Base-by-base conservation (phyloP, 2,888 invertebrate species). In the Plagiodera versicolora region DNA sequence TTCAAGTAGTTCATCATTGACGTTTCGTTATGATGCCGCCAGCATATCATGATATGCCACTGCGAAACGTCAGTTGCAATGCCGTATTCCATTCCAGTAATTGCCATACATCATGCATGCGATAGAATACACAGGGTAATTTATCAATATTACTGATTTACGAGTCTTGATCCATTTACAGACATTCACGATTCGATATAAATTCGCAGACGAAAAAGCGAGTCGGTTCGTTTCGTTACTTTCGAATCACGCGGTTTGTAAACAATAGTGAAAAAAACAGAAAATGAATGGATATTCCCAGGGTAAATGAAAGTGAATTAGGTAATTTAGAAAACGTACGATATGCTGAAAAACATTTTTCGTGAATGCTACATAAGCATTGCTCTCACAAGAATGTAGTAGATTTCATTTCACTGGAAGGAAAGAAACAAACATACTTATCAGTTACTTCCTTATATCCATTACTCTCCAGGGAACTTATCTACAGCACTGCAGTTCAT, bases 121-220 rank as follows among this genome's bases (percentile, higher is more conserved):
- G 11, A 39, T 14, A 39, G 14, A 39, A 39, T 39, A n/a, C 11
- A 39, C 39, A 3, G 39, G 39, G 39, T 39, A 39, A 39, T 39
- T 39, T 39, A 39, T 39, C 39, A 39, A 39, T 39, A 39, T 39
- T 39, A 39, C 39, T 39, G 39, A 39, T 39, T 39, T 39, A 39
- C 14, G n/a, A 39, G 3, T 39, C 39, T 14, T 14, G 14, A 39
- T 39, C 14, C 39, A n/a, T 39, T 39, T n/a, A 39, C n/a, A 39
- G 39, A 39, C 39, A 39, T 39, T 39, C 39, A 39, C 39, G 39
- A 39, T 14, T 39, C 14, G 39, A 14, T 10, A 39, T 39, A n/a
- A 39, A 39, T 10, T 39, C 39, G 14, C 39, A 39, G 39, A 39
- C 32, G 32, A 32, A 32, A 32, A 8, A 9, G 14, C 39, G 11